Evolutionary conservation across 2,888 invertebrate species (phyloP).

Genomic region (Dasypolia templi): DNA sequence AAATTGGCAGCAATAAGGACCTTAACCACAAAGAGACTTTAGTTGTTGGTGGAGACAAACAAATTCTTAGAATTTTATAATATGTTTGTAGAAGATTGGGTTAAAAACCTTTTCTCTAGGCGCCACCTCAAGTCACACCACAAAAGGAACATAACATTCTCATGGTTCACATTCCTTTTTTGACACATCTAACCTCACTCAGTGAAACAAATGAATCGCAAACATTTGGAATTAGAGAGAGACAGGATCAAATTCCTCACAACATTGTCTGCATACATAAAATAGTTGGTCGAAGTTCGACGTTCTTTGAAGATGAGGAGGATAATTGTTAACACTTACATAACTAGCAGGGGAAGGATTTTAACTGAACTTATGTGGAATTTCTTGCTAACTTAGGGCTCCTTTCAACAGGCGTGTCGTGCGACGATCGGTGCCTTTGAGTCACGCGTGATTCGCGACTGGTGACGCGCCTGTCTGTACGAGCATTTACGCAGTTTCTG

Average conservation of each 20-base stretch:
- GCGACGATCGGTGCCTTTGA: too few relatives aligned
- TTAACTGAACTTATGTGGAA: slow-evolving; percentile 38
- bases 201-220: slow-evolving; percentile 49
- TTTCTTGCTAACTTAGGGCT: slow-evolving; percentile 31
- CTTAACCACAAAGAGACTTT: not conserved
- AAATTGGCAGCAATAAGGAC: not conserved
- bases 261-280: slow-evolving; percentile 59
- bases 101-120: not conserved
- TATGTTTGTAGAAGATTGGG: not conserved
- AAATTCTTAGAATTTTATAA: not conserved
- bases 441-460: too few relatives aligned
- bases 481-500: not conserved
- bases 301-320: slow-evolving; percentile 44
- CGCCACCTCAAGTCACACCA: slow-evolving; percentile 9
- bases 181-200: slow-evolving; percentile 52
- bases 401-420: too few relatives aligned
- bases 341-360: slow-evolving; percentile 54
- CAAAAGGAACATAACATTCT: slow-evolving; percentile 22
- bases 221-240: slow-evolving; percentile 53
- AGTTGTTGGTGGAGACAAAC: not conserved
- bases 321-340: slow-evolving; percentile 58
- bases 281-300: slow-evolving; percentile 60
- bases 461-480: too few relatives aligned
- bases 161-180: slow-evolving; percentile 49
- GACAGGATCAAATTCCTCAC: slow-evolving; percentile 52